Conservation (phyloP, 2,797 vertebrate genomes). For the Pelodytes ibericus region DNA sequence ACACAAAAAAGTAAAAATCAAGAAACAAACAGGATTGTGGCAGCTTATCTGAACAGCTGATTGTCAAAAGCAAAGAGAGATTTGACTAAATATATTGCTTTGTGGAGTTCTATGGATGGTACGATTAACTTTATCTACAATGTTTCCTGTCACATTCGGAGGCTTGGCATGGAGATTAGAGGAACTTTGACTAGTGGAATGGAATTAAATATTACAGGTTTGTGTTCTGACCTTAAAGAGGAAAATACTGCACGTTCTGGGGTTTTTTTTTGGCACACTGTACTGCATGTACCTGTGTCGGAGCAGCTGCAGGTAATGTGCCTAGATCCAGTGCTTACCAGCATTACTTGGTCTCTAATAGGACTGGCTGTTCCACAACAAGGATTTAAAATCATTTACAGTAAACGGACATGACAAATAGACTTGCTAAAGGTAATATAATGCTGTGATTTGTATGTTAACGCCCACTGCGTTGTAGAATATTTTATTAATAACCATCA, state of each 20-base stretch:
- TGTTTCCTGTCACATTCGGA: conserved; percentile 11
- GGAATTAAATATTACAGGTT: not conserved
- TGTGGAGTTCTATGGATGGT: not conserved
- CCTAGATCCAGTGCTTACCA: too few relatives aligned
- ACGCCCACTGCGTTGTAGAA: too few relatives aligned
- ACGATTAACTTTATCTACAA: conserved; percentile 16
- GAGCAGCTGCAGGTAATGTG: too few relatives aligned
- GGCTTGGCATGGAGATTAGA: not conserved
- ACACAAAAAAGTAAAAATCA: not conserved
- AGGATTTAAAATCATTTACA: too few relatives aligned
- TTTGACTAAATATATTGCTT: conserved; percentile 24
- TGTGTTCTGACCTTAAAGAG: not conserved
- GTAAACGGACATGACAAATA: too few relatives aligned
- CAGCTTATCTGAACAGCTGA: not conserved
- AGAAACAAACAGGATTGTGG: not conserved
- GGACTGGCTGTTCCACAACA: too few relatives aligned
- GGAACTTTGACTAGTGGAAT: not conserved
- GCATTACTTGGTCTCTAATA: too few relatives aligned
- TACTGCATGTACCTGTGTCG: too few relatives aligned
- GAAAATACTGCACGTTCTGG: not conserved
- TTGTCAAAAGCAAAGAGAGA: not conserved
- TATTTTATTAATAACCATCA: too few relatives aligned
- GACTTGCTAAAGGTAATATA: too few relatives aligned
- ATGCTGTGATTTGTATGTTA: too few relatives aligned
- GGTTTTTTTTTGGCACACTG: too few relatives aligned